phyloP scores from a whole-genome alignment of 2,888 invertebrate species.

The Tribolium freemani region DNA sequence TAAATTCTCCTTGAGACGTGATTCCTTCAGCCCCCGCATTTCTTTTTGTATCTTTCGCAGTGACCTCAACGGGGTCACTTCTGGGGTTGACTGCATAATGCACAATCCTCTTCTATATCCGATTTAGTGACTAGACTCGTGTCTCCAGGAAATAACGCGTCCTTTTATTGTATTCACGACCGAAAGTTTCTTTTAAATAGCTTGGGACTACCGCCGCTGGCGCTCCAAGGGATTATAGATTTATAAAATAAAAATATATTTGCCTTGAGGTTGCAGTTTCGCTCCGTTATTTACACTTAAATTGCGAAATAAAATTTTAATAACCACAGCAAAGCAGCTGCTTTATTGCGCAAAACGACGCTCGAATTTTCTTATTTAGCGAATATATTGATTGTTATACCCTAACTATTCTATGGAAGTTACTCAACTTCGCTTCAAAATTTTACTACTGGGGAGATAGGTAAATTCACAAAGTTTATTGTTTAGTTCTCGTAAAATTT shows the following conservation, averaged over 20 bases:
- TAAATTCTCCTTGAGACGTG: constrained; percentile 53
- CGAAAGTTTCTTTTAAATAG: constrained; percentile 12
- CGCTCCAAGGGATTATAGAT: background rate
- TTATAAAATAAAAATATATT: background rate
- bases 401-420: background rate
- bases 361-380: background rate
- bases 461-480: background rate
- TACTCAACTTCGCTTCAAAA: background rate
- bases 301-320: constrained; percentile 34
- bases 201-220: background rate
- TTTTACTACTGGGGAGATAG: background rate
- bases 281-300: constrained; percentile 24
- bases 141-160: constrained; percentile 28
- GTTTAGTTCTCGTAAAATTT: constrained; percentile 1
- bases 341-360: constrained; percentile 13
- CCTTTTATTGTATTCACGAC: constrained; percentile 20
- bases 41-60: constrained; percentile 42
- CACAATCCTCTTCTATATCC: constrained; percentile 22
- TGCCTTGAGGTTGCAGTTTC: background rate
- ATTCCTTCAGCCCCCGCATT: constrained; percentile 44
- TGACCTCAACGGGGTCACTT: constrained; percentile 31
- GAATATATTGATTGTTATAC: background rate
- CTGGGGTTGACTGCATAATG: constrained; percentile 37
- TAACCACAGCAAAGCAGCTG: constrained; percentile 19
- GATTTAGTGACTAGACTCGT: constrained; percentile 9